Conservation (phyloP, 2,113 vertebrate species). For the Podocnemis expansa region DNA sequence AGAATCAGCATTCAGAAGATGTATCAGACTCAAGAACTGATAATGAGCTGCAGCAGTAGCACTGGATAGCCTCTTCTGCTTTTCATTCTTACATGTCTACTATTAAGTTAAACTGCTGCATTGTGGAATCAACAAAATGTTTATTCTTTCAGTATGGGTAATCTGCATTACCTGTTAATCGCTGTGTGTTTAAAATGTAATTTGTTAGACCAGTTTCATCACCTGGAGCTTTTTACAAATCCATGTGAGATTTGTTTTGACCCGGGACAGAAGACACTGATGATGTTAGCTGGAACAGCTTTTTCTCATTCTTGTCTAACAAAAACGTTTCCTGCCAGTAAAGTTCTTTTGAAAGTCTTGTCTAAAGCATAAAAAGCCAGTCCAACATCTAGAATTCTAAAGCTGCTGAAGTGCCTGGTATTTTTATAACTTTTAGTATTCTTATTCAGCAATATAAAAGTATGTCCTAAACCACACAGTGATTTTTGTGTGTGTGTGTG, state of each 20-base stretch:
- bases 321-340: background rate
- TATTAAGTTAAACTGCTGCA: background rate
- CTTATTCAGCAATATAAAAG: fast-evolving
- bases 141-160: background rate
- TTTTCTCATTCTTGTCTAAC: conserved; percentile 28
- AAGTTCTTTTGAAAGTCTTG: conserved; percentile 3
- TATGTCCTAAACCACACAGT: background rate
- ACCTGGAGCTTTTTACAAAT: background rate
- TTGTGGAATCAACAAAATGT: background rate
- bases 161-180: background rate
- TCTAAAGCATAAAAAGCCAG: background rate
- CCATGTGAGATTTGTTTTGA: background rate
- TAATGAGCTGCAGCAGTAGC: background rate
- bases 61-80: background rate
- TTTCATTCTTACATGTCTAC: background rate
- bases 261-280: background rate
- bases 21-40: background rate
- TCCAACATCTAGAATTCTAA: background rate
- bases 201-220: background rate
- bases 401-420: background rate
- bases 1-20: background rate
- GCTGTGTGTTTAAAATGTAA: background rate
- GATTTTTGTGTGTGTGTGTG: too few relatives aligned
- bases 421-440: background rate
- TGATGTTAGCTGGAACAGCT: background rate